Conservation (phyloP, 2,113 vertebrate genomes). For the Cinclus cinclus region DNA sequence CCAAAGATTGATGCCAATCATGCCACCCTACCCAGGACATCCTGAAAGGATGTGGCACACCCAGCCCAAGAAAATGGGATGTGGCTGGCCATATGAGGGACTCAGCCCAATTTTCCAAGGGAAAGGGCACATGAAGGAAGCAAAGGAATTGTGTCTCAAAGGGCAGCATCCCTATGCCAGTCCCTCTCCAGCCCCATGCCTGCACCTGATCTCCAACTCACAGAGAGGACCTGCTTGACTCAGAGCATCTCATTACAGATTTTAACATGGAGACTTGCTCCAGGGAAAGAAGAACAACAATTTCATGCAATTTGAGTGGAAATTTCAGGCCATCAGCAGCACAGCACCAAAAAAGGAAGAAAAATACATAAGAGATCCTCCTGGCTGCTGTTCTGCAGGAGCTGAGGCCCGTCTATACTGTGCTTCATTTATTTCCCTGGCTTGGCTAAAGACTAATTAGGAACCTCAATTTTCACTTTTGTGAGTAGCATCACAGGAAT, state of each 20-base stretch:
- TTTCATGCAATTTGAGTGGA: background rate
- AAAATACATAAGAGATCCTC: background rate
- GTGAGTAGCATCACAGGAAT: background rate
- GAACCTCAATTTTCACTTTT: conserved; percentile 15
- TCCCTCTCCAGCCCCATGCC: background rate
- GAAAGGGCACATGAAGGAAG: accelerated
- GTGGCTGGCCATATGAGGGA: background rate
- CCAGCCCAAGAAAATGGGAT: too few relatives aligned
- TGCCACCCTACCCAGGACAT: background rate
- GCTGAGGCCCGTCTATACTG: background rate
- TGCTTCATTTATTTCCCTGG: background rate
- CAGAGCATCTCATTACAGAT: background rate
- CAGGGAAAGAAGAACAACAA: background rate
- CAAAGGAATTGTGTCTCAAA: background rate
- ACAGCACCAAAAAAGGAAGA: background rate
- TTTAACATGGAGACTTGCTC: background rate
- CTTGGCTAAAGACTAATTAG: conserved; percentile 37
- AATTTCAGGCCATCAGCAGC: background rate
- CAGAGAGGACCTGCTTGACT: background rate
- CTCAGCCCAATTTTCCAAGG: background rate
- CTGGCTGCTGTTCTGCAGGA: background rate
- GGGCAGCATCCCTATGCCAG: accelerated
- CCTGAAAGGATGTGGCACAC: accelerated
- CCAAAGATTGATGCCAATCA: background rate
- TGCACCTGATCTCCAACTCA: accelerated